Evolutionary conservation across 2,113 vertebrate species (phyloP), one percentile per base, ranked within the genome.

Genomic region (Labrus mixtus): DNA sequence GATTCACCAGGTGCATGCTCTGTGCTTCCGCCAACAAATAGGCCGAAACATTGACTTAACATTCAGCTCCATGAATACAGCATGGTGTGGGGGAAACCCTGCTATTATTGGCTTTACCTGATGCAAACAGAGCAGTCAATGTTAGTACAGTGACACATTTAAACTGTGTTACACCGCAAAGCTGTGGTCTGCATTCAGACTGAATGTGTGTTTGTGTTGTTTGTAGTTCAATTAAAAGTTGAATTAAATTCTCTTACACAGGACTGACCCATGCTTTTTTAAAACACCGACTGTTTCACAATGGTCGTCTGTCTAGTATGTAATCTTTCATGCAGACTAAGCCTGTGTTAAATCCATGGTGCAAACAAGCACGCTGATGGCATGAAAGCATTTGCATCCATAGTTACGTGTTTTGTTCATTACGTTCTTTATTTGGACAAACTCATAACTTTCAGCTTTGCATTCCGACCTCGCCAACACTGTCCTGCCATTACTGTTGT

Each of bases 301-400:
- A 37, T 23, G 25, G 6, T 19, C 13, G 46, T 74, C 10, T n/a
- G 48, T 51, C 48, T 51, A 37, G 70, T 36, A 10, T 29, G 43
- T 17, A 20, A 41, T 63, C 10, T 45, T 59, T 8, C 62, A 62
- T 62, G 11, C 25, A n/a, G 13, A 20, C 33, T 50, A 29, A 29
- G 20, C 22, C 9, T 51, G 53, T 51, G 41, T 39, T 75, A 50
- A 76, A 37, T 20, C 63, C 33, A 12, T 59, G 20, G 62, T 51
- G 20, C n/a, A 16, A 41, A 43, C 36, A 76, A 22, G 16, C 29
- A 19, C n/a, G 10, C 19, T 46, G 36, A 22, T 39, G n/a, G 45
- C 2, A 48, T 36, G 39, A 57, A 65, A 37, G 51, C n/a, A 50
- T 15, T 33, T 23, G 8, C 54, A 17, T 58, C 67, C 12, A 61